Percentiles rank a stretch among this genome's conserved stretches.
These are phyloP conservation scores for Andrena trimmerana DNA, from an alignment of 2,888 invertebrate species.

Conservation along the genomic window DNA sequence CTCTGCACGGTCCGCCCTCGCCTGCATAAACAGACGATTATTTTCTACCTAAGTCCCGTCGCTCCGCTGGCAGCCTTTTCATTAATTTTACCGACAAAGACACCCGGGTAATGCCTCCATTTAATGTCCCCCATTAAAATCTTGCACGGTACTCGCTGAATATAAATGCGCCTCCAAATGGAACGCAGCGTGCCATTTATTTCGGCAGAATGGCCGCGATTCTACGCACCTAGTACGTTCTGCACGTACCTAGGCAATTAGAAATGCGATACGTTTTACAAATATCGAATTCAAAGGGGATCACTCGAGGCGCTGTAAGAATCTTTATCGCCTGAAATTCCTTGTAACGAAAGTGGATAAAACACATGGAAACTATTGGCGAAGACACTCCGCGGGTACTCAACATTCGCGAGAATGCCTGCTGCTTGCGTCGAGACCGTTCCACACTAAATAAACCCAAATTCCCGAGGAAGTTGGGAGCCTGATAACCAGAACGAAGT, in stretches of 20 bases:
- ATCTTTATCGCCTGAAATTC: too few relatives aligned
- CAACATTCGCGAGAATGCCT: neutral
- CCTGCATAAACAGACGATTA: constrained; percentile 48
- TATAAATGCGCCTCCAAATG: constrained; percentile 34
- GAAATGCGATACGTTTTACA: too few relatives aligned
- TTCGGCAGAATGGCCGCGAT: neutral
- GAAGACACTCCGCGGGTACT: neutral
- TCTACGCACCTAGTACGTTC: neutral
- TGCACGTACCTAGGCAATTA: neutral
- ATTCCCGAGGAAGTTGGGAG: constrained; percentile 9
- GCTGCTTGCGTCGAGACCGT: neutral
- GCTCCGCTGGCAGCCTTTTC: constrained; percentile 36
- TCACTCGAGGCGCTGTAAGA: too few relatives aligned
- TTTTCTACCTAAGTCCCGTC: constrained; percentile 10
- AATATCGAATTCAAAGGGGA: too few relatives aligned
- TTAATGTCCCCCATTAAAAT: constrained; percentile 51
- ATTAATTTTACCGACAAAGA: constrained; percentile 48
- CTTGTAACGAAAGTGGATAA: too few relatives aligned
- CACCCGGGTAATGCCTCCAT: constrained; percentile 32
- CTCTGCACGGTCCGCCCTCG: neutral
- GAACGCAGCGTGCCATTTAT: constrained; percentile 24
- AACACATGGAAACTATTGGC: too few relatives aligned
- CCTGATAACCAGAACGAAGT: constrained; percentile 46
- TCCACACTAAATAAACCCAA: neutral
- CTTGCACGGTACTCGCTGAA: constrained; percentile 31